Evolutionary conservation across 2,797 vertebrate species (phyloP).

Genomic region (Acanthiza pusilla): DNA sequence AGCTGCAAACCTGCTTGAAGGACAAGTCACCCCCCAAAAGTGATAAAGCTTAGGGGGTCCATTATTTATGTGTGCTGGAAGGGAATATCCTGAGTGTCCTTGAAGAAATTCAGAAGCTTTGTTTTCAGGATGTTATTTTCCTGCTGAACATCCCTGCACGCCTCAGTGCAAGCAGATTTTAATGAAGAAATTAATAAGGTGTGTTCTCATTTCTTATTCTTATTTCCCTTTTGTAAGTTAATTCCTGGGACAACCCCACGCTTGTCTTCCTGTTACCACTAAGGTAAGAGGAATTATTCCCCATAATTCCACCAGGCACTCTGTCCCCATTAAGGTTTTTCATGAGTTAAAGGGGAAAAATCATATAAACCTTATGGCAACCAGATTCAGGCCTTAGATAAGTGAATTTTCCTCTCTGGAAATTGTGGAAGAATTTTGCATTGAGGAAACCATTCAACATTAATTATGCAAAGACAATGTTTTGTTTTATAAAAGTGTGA

Average conservation of each 20-base stretch:
- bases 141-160: neutral
- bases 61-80: slow-evolving; percentile 7
- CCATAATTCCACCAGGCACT: neutral
- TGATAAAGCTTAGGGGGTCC: neutral
- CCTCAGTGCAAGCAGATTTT: neutral
- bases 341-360: neutral
- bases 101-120: neutral
- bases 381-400: neutral
- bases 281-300: neutral
- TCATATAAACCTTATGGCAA: neutral
- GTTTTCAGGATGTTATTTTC: neutral
- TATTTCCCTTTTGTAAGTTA: neutral
- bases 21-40: neutral
- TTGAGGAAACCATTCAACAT: neutral
- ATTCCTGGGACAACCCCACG: neutral
- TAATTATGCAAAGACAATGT: neutral
- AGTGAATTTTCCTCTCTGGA: neutral
- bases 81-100: neutral
- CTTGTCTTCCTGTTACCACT: neutral
- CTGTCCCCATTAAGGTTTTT: neutral
- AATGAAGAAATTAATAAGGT: neutral
- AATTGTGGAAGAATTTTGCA: neutral
- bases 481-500: neutral
- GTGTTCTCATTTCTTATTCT: neutral
- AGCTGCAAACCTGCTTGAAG: neutral